A percentile compares a stretch with the other conserved stretches of the same genome.
Conservation (phyloP, 2,888 invertebrate genomes). For the Chaetoderma sp. region DNA sequence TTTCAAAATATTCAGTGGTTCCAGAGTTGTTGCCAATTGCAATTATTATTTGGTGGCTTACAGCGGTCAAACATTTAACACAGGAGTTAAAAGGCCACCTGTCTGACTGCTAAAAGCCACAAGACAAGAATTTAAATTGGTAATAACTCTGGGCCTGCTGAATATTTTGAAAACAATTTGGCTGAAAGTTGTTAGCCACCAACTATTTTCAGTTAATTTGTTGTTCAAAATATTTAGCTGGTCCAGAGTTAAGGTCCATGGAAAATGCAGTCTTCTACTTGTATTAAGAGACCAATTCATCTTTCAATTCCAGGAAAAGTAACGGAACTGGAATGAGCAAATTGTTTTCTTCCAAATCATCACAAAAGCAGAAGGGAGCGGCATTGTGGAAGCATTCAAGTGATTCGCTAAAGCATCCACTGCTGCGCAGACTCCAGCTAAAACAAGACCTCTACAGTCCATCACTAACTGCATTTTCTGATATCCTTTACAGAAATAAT, state of each 20-base stretch:
- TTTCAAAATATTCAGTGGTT: no score
- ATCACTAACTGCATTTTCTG: conserved; percentile 45
- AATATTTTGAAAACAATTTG: no score
- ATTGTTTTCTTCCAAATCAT: conserved; percentile 53
- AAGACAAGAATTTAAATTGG: no score
- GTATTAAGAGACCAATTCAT: no score
- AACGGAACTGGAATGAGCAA: conserved; percentile 50
- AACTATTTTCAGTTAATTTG: background rate
- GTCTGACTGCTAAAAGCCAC: no score
- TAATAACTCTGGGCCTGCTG: background rate
- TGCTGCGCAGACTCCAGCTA: conserved; percentile 44
- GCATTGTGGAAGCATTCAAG: conserved; percentile 48
- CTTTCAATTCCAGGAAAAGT: conserved; percentile 43
- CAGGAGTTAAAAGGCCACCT: background rate
- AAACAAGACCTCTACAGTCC: conserved; percentile 46
- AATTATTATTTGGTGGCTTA: no score
- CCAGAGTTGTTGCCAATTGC: no score
- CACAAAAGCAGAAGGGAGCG: conserved; percentile 48
- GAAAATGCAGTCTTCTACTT: background rate
- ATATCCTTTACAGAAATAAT: conserved; percentile 61
- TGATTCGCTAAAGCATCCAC: conserved; percentile 52
- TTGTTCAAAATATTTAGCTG: no score
- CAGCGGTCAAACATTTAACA: no score
- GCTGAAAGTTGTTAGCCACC: no score
- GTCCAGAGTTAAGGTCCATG: no score